phyloP scores from a whole-genome alignment of 2,113 vertebrate genomes.

The Salvator merianae region DNA sequence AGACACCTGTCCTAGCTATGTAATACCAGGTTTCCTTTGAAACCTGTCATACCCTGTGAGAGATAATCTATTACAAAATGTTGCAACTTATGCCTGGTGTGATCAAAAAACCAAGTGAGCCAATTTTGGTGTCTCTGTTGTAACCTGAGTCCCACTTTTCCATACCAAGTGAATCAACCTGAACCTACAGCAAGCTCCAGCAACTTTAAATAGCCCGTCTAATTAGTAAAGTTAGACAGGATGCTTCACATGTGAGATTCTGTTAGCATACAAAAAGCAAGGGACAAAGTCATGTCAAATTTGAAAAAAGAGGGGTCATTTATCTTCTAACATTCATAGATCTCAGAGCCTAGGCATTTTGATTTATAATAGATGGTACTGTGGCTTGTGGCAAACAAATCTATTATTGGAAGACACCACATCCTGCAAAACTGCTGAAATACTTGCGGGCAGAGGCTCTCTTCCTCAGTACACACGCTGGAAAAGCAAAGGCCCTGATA shows the following conservation, averaged over 20 bases:
- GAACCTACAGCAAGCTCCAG: background rate
- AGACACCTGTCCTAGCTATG: too few species aligned
- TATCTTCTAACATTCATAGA: conserved; percentile 10
- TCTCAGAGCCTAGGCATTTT: conserved; percentile 30
- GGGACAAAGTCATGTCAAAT: conserved; percentile 11
- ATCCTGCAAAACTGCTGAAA: conserved; percentile 63
- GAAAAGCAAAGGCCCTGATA: conserved; percentile 29
- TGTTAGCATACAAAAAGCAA: background rate
- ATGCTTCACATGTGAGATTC: background rate
- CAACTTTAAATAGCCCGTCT: background rate
- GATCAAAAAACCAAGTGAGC: background rate
- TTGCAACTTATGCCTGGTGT: background rate
- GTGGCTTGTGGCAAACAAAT: conserved; percentile 38
- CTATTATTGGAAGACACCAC: conserved; percentile 53
- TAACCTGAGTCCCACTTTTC: background rate
- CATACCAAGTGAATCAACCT: background rate
- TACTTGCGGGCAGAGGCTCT: conserved; percentile 52
- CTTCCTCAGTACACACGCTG: conserved; percentile 39
- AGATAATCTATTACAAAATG: background rate
- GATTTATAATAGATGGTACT: conserved; percentile 50
- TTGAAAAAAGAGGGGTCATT: conserved; percentile 28
- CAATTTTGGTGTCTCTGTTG: background rate
- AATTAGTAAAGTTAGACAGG: background rate
- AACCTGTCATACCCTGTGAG: background rate
- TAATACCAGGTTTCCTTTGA: background rate